A percentile compares a stretch with the other conserved stretches of the same genome.
Evolutionary conservation across 2,888 invertebrate species (phyloP).

Genomic region (Sycophila texana): DNA sequence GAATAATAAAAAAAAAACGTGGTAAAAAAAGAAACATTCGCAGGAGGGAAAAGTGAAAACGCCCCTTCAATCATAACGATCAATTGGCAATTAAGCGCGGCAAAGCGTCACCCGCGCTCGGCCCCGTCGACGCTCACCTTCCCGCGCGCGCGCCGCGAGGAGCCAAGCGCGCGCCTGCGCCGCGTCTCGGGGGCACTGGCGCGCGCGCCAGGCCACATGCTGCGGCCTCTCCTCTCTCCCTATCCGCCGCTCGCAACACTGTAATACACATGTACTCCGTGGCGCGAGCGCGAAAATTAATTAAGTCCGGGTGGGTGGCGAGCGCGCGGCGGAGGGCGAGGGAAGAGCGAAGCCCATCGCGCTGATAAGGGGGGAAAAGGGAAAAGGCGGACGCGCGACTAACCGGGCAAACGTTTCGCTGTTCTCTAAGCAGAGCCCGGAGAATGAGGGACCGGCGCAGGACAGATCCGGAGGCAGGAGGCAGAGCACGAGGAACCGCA

Average conservation of each 20-base stretch:
- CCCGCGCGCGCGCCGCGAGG: no score
- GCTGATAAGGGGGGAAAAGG: background rate
- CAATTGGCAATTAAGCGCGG: background rate
- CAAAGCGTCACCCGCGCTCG: background rate
- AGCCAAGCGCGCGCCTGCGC: no score
- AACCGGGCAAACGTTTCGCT: background rate
- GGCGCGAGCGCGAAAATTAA: slow-evolving; percentile 42
- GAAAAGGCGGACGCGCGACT: background rate
- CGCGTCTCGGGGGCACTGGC: no score
- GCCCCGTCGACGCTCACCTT: no score
- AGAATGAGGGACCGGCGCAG: slow-evolving; percentile 61
- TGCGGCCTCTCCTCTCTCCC: no score
- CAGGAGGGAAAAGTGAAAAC: background rate
- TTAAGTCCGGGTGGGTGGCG: slow-evolving; percentile 10
- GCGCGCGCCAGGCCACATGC: no score
- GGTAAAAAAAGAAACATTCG: no score
- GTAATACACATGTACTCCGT: background rate
- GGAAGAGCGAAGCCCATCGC: background rate
- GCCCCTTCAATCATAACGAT: background rate
- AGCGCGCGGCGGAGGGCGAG: no score
- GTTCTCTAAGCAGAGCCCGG: slow-evolving; percentile 58
- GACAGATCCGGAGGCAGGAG: slow-evolving; percentile 53
- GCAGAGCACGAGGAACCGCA: slow-evolving; percentile 59
- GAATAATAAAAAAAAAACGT: no score
- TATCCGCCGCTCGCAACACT: background rate